phyloP scores from a whole-genome alignment of 2,797 vertebrate species.

The Cheirogaleus major region DNA sequence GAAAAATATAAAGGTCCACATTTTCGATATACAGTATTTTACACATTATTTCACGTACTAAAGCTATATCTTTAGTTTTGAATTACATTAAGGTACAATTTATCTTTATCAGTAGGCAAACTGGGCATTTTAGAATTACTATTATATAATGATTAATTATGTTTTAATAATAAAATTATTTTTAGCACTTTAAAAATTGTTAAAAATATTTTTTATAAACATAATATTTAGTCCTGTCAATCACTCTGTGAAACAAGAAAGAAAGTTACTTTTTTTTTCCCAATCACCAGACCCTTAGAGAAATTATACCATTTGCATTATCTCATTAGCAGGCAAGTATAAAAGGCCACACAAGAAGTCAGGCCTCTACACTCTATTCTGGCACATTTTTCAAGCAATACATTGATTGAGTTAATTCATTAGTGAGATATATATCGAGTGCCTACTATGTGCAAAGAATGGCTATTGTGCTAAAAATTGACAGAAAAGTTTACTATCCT shows the following conservation, averaged over 20 bases:
- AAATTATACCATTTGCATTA: background rate
- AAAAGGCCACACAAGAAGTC: background rate
- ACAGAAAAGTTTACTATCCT: background rate
- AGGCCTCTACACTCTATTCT: background rate
- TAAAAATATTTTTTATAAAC: background rate
- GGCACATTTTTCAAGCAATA: background rate
- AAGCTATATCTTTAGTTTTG: background rate
- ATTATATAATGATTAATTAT: background rate
- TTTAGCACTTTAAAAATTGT: background rate
- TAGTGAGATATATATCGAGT: background rate
- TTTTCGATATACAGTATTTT: background rate
- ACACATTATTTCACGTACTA: background rate
- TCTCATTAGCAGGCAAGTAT: background rate
- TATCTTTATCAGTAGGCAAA: background rate
- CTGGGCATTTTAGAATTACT: background rate
- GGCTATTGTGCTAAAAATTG: background rate
- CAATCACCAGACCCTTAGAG: background rate
- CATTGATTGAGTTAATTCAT: background rate
- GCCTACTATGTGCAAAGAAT: background rate
- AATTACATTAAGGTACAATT: background rate
- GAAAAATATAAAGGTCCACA: background rate
- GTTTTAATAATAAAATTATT: background rate
- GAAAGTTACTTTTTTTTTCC: background rate
- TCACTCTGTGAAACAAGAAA: rapidly evolving
- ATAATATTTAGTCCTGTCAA: background rate